Base-by-base conservation (phyloP, 2,888 invertebrate genomes). In the Ptilodon capucinus region DNA sequence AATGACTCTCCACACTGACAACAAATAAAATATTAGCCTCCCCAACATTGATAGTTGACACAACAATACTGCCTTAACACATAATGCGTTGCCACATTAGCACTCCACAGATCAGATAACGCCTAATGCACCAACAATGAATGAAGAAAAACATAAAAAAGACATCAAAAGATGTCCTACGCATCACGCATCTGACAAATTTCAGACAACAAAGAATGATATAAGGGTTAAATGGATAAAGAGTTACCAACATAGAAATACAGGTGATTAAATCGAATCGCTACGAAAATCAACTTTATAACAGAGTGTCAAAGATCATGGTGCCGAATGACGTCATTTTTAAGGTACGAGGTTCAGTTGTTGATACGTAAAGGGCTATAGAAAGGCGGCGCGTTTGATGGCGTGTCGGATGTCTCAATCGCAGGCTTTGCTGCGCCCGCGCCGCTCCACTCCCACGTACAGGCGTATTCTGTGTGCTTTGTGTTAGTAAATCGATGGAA, bases 351-450 rank as follows among this genome's bases (percentile, higher is more conserved):
- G 48, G 23, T 32, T 42, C 46, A 50, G 64, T 81, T 74, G 79
- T 74, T 61, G 78, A 79, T 79, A 82, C 48, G 72, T 71, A 74
- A 76, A 79, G 81, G 78, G 78, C 81, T 85, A 84, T 86, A 85
- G 84, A 84, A 75, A 71, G 64, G 83, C 89, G 89, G 89, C 67
- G 47, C 80, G 79, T 90, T 89, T 90, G 90, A 90, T 75, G 74
- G 64, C 79, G 81, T 81, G 78, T 90, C 88, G 83, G 85, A 88
- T 90, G 86, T 84, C 88, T 88, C 86, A 84, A 88, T 90, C 86
- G 83, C 58, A 81, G 79, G 80, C 84, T 86, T 84, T 76, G 77
- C 82, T 74, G 78, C 82, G 80, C 79, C 74, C 76, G 77, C 79
- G 78, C 76, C 71, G 75, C 39, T 48, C 50, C 61, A 59, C 72